phyloP scores from a whole-genome alignment of 1,140 invertebrate genomes.

The Forficula auricularia region DNA sequence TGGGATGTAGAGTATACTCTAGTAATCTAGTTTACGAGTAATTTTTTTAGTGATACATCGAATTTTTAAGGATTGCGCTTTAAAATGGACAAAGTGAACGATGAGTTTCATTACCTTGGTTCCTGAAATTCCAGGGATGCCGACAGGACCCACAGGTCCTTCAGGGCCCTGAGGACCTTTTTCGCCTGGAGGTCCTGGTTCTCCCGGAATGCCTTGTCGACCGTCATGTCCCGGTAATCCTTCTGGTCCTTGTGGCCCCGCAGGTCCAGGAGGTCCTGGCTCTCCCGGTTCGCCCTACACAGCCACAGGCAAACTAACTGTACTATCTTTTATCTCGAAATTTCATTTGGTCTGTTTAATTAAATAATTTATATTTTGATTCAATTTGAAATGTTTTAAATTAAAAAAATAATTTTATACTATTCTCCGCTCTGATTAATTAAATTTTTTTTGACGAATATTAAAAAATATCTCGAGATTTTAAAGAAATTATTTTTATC shows the following conservation, averaged over 20 bases:
- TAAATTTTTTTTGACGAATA: too few relatives aligned
- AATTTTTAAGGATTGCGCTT: too few relatives aligned
- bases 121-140: constrained; percentile 45
- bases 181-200: constrained; percentile 46
- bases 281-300: constrained; percentile 73
- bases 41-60: too few relatives aligned
- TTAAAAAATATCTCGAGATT: too few relatives aligned
- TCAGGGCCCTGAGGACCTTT: constrained; percentile 30
- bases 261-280: constrained; percentile 70
- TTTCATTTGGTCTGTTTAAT: too few relatives aligned
- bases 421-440: background rate
- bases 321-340: background rate
- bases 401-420: background rate
- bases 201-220: constrained; percentile 51
- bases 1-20: too few relatives aligned
- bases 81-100: too few relatives aligned
- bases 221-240: constrained; percentile 69
- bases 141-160: constrained; percentile 24
- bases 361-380: too few relatives aligned
- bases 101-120: constrained; percentile 29
- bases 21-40: too few relatives aligned
- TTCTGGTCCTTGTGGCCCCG: constrained; percentile 55
- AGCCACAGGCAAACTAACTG: background rate
- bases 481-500: too few relatives aligned
- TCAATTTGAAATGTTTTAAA: too few relatives aligned